Conservation (phyloP, 2,797 vertebrate species). For the Microctenopoma stevenorrisi region DNA sequence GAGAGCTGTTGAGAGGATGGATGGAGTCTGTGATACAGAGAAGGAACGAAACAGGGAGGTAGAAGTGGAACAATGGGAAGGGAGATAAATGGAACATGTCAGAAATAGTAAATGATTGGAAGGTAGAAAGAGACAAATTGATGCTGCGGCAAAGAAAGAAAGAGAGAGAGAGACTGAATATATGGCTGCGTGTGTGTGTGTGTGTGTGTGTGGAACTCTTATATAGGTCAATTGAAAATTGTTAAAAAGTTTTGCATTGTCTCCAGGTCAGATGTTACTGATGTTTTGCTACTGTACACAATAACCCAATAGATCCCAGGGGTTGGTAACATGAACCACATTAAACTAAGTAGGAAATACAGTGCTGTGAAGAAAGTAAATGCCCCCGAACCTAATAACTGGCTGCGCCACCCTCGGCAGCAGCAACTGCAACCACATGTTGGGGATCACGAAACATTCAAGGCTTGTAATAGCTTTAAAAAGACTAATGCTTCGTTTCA, state of each 20-base stretch:
- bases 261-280: background rate
- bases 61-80: slow-evolving; percentile 64
- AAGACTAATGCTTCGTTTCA: slow-evolving; percentile 1
- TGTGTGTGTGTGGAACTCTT: slow-evolving; percentile 40
- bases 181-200: slow-evolving; percentile 2
- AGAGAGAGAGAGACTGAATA: background rate
- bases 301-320: background rate
- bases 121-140: slow-evolving; percentile 62
- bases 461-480: background rate
- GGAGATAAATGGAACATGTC: slow-evolving; percentile 70
- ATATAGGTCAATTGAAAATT: slow-evolving; percentile 68
- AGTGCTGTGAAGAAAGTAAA: too few species aligned
- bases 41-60: slow-evolving; percentile 52
- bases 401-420: too few species aligned
- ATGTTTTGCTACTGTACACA: background rate
- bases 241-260: slow-evolving; percentile 5
- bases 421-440: too few species aligned
- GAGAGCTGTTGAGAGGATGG: slow-evolving; percentile 63
- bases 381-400: too few species aligned
- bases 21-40: slow-evolving; percentile 62
- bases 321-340: too few species aligned
- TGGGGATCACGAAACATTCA: background rate
- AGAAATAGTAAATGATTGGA: slow-evolving; percentile 73
- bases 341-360: too few species aligned
- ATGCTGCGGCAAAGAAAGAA: slow-evolving; percentile 13